These are phyloP conservation scores for Colossoma macropomum DNA, from an alignment of 2,113 vertebrate genomes.

Conservation along the genomic window DNA sequence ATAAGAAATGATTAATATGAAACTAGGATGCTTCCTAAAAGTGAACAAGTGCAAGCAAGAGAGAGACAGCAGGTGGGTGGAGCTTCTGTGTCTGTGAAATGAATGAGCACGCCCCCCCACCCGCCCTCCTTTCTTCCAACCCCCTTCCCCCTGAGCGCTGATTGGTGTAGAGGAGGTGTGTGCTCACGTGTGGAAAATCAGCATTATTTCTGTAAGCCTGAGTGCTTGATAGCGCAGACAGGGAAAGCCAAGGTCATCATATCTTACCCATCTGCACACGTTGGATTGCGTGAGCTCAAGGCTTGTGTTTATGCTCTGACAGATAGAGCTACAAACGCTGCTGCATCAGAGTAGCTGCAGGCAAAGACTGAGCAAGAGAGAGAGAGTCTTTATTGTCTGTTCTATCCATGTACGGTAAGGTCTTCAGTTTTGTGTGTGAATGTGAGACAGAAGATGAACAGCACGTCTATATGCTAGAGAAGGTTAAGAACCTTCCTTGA, in stretches of 20 bases:
- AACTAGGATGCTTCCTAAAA: not conserved
- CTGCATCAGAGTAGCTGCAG: conserved; percentile 61
- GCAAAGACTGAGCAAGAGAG: conserved; percentile 26
- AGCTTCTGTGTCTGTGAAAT: conserved; percentile 15
- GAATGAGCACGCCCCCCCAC: not conserved
- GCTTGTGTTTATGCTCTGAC: not conserved
- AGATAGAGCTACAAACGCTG: conserved; percentile 47
- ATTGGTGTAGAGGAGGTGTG: conserved; percentile 49
- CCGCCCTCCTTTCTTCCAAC: not conserved
- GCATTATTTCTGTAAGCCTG: conserved; percentile 54
- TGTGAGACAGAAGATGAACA: conserved; percentile 15
- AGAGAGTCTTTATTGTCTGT: conserved; percentile 38
- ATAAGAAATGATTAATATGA: not conserved
- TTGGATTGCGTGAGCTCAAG: conserved; percentile 36
- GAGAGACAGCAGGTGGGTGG: conserved; percentile 1
- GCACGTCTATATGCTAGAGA: not conserved
- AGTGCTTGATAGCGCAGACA: conserved; percentile 59
- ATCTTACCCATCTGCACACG: conserved; percentile 56
- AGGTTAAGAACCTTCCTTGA: conserved; percentile 11
- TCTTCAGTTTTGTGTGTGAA: conserved; percentile 36
- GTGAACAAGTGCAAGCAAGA: not conserved
- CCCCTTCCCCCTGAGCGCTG: conserved; percentile 27
- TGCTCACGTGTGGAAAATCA: conserved; percentile 52
- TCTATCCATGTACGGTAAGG: conserved; percentile 55
- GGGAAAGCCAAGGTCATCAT: conserved; percentile 79